These are phyloP conservation scores for Zaprionus gabonicus DNA, from an alignment of 1,140 invertebrate genomes.

Conservation along the genomic window DNA sequence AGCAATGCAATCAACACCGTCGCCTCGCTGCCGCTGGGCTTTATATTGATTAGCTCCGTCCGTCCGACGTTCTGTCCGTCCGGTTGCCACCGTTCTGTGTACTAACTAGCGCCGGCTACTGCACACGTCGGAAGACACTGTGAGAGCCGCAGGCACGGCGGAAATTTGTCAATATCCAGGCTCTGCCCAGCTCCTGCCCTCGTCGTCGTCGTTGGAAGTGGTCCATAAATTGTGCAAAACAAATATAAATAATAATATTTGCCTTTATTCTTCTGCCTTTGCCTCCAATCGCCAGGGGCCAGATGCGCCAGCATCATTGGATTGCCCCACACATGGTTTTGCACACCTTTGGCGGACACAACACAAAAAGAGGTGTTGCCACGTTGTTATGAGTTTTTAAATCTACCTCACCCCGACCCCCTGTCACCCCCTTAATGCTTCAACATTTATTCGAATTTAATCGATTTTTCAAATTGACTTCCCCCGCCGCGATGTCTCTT, in stretches of 20 bases:
- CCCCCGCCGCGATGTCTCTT: slow-evolving; percentile 28
- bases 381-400: slow-evolving; percentile 82
- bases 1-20: slow-evolving; percentile 53
- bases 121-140: slow-evolving; percentile 43
- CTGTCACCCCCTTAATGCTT: slow-evolving; percentile 26
- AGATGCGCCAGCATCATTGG: slow-evolving; percentile 9
- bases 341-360: slow-evolving; percentile 55
- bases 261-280: slow-evolving; percentile 23
- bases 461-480: slow-evolving; percentile 81
- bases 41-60: slow-evolving; percentile 77
- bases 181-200: slow-evolving; percentile 14
- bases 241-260: slow-evolving; percentile 80
- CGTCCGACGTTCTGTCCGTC: slow-evolving; percentile 69
- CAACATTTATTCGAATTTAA: slow-evolving; percentile 83
- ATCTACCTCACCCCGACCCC: slow-evolving; percentile 60
- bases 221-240: slow-evolving; percentile 76
- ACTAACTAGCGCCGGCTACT: slow-evolving; percentile 71
- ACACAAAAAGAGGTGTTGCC: slow-evolving; percentile 75
- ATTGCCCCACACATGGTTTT: slow-evolving; percentile 76
- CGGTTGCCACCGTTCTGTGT: slow-evolving; percentile 73
- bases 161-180: slow-evolving; percentile 72
- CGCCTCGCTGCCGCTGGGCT: slow-evolving; percentile 6
- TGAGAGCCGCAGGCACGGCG: slow-evolving; percentile 33
- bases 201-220: slow-evolving; percentile 18
- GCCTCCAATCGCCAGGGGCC: slow-evolving; percentile 58